A percentile compares a stretch with the other conserved stretches of the same genome.
Evolutionary conservation across 2,797 vertebrate species (phyloP).

Genomic region (Hydrolagus colliei): DNA sequence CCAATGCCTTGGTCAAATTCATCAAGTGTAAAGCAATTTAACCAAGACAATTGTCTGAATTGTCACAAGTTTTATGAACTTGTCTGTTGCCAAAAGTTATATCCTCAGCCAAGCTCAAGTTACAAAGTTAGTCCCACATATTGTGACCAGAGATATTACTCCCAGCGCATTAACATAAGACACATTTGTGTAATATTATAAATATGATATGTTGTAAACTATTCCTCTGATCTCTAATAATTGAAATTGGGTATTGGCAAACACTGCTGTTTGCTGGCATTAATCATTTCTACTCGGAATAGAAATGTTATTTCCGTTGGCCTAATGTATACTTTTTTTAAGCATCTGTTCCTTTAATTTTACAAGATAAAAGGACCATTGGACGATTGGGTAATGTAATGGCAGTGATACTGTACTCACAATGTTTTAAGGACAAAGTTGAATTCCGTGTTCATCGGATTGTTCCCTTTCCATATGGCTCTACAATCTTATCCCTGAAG

Average conservation of each 20-base stretch:
- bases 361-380: not conserved
- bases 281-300: not conserved
- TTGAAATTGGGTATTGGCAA: not conserved
- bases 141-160: too few species aligned
- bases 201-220: not conserved
- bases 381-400: not conserved
- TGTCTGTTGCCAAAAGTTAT: too few species aligned
- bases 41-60: too few species aligned
- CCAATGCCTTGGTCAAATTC: too few species aligned
- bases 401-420: not conserved
- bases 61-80: too few species aligned
- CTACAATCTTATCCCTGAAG: not conserved
- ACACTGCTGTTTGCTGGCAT: not conserved
- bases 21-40: too few species aligned
- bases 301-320: slow-evolving; percentile 15
- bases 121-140: too few species aligned
- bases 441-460: not conserved
- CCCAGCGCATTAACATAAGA: not conserved
- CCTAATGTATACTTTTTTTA: not conserved
- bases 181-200: not conserved
- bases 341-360: not conserved
- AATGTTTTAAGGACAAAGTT: not conserved
- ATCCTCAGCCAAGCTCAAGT: too few species aligned
- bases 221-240: not conserved
- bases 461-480: slow-evolving; percentile 11